phyloP scores from a whole-genome alignment of 2,113 vertebrate species.

The Lasiurus borealis region DNA sequence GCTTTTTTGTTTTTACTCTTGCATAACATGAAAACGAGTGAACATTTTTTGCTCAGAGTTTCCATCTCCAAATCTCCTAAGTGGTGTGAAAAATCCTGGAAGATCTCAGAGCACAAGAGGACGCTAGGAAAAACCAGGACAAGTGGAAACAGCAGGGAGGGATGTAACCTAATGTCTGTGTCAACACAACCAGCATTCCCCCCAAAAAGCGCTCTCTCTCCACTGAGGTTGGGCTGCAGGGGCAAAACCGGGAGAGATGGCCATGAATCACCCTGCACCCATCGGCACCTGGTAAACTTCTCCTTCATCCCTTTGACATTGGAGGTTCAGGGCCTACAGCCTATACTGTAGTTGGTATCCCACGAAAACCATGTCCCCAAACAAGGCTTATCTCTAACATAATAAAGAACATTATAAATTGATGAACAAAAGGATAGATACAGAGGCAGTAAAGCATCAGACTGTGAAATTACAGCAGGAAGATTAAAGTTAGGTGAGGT shows the following conservation, averaged over 20 bases:
- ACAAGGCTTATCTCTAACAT: conserved; percentile 6
- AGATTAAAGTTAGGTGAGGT: too few species aligned
- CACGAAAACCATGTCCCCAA: not conserved
- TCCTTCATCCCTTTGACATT: not conserved
- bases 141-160: conserved; percentile 77
- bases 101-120: conserved; percentile 76
- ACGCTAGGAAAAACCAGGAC: conserved; percentile 75
- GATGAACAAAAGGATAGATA: too few species aligned
- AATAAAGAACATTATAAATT: too few species aligned
- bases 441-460: too few species aligned
- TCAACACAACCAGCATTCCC: not conserved
- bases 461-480: too few species aligned
- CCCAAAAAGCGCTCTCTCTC: not conserved
- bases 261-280: not conserved
- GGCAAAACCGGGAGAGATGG: not conserved
- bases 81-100: conserved; percentile 84
- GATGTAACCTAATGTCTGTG: conserved; percentile 39
- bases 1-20: conserved; percentile 81
- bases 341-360: not conserved
- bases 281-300: not conserved
- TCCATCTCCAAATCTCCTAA: conserved; percentile 80
- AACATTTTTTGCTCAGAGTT: conserved; percentile 84
- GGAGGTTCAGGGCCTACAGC: not conserved
- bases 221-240: not conserved
- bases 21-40: conserved; percentile 79